Conservation (phyloP, 2,113 vertebrate species). For the Riparia riparia region DNA sequence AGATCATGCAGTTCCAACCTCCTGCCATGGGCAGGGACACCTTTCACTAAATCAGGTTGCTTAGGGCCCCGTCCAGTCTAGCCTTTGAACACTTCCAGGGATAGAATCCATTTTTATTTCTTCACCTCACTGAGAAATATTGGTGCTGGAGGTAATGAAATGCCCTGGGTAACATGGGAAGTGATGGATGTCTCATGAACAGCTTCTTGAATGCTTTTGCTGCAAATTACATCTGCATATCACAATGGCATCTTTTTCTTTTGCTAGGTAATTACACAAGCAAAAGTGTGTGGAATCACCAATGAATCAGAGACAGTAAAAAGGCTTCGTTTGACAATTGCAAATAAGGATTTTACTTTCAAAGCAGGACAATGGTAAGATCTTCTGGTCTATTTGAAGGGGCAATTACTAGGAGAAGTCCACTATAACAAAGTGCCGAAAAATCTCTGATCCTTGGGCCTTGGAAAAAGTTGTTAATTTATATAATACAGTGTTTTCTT, state of each 20-base stretch:
- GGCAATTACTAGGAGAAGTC: neutral
- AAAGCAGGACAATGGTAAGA: slow-evolving; percentile 95
- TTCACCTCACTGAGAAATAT: neutral
- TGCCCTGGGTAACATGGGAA: neutral
- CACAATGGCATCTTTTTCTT: neutral
- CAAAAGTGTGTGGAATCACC: slow-evolving; percentile 84
- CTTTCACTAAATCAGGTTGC: neutral
- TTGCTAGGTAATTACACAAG: slow-evolving; percentile 82
- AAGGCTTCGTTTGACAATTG: slow-evolving; percentile 81
- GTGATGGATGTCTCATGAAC: neutral
- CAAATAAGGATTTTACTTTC: slow-evolving; percentile 86
- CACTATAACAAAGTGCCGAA: neutral
- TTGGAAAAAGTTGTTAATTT: neutral
- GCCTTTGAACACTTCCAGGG: neutral
- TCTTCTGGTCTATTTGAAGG: neutral
- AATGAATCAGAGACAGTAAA: slow-evolving; percentile 85
- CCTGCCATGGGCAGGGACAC: neutral
- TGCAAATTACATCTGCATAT: neutral
- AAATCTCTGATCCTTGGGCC: neutral
- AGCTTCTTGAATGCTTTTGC: neutral
- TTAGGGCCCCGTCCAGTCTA: neutral
- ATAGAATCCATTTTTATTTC: neutral
- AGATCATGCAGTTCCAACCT: neutral
- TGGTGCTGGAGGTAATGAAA: neutral
- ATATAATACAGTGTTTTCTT: neutral